Percentiles rank a stretch among this genome's conserved stretches.
These are phyloP conservation scores for Drosophila ercepeae DNA, from an alignment of 1,140 invertebrate genomes.

Conservation along the genomic window DNA sequence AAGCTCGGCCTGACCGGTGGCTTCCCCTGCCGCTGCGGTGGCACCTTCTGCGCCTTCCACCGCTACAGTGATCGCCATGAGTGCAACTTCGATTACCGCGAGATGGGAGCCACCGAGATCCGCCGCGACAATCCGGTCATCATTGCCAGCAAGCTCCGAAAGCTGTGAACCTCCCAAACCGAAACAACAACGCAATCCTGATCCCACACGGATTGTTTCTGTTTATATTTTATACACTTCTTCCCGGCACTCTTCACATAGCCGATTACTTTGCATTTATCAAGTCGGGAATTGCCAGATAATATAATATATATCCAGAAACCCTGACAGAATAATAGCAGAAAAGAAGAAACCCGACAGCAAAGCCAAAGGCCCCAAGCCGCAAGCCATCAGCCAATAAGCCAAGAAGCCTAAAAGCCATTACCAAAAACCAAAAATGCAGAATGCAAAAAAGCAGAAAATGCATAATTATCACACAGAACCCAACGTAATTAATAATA, in stretches of 20 bases:
- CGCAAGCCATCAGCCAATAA: neutral
- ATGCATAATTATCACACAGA: neutral
- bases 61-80: slow-evolving; percentile 72
- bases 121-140: slow-evolving; percentile 61
- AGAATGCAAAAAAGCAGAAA: neutral
- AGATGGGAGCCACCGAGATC: slow-evolving; percentile 59
- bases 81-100: slow-evolving; percentile 67
- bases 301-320: neutral
- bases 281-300: neutral
- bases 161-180: slow-evolving; percentile 21
- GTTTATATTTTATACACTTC: slow-evolving; percentile 2
- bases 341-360: neutral
- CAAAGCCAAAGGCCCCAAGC: neutral
- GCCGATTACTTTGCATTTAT: neutral
- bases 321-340: neutral
- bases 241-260: neutral
- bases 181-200: neutral
- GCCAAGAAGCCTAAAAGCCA: no score
- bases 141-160: slow-evolving; percentile 51
- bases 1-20: slow-evolving; percentile 61
- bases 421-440: neutral
- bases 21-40: slow-evolving; percentile 63
- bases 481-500: neutral
- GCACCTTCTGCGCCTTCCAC: slow-evolving; percentile 51
- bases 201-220: neutral